Evolutionary conservation across 2,888 invertebrate genomes (phyloP), one percentile per base, ranked within the genome.

Genomic region (Muschampia staudingeri): DNA sequence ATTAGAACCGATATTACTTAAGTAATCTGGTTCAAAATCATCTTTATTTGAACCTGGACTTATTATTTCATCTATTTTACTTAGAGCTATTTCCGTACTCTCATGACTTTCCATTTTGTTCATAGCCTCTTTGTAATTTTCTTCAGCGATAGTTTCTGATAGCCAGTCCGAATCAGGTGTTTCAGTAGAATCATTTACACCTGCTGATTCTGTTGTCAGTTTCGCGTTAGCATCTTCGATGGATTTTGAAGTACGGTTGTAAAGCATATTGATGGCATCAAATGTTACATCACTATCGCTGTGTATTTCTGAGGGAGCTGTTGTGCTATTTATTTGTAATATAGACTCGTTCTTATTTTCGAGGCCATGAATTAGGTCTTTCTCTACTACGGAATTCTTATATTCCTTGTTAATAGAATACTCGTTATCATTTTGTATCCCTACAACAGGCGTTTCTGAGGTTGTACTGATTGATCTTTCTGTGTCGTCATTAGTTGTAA

Each of bases 21-120:
- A 90, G 85, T 97, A 96, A 89, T 96, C 96, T 0, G 96, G 95
- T 85, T 95, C 96, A 85, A 94, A 94, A 88, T 96, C 95, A 77
- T 95, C 94, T 88, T 94, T 96, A 5, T 88, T 86, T 48, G 88
- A 80, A 4, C 91, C 93, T 40, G 86, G 90, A 52, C 89, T 92
- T 76, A 95, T 91, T 76, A 94, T 90, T 84, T 94, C 93, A 42
- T 95, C 94, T 79, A 92, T 83, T 91, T 93, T 94, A 34, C 83
- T 89, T n/a, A 88, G 71, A 37, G 88, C 80, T 11, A 89, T 65
- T 88, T 94, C 94, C 25, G 95, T 95, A 72, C 94, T 93, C 86
- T 91, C 91, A 42, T 87, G 89, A 82, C 91, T 92, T 84, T 90
- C 89, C 87, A 92, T 91, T 84, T 91, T 92, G 81, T 94, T 94